Evolutionary conservation across 2,888 invertebrate species (phyloP).

Genomic region (Zele albiditarsus): DNA sequence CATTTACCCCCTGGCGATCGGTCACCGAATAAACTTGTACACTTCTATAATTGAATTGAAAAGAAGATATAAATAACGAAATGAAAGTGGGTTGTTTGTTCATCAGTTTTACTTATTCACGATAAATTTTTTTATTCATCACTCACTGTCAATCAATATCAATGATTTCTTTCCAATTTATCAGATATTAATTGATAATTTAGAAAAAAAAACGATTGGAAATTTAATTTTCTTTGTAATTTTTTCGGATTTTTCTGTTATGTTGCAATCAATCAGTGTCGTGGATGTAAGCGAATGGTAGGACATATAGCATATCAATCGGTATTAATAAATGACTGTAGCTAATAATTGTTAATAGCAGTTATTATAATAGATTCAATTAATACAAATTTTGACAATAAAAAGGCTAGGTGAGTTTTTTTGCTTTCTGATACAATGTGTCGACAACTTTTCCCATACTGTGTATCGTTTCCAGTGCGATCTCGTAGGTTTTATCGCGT

Average conservation of each 20-base stretch:
- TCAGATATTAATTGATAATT: conserved; percentile 10
- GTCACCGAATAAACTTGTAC: neutral
- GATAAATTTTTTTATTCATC: conserved; percentile 11
- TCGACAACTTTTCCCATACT: conserved; percentile 99
- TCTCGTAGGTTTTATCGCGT: conserved; percentile 97
- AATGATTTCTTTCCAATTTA: conserved; percentile 9
- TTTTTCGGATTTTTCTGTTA: neutral
- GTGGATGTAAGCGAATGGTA: conserved; percentile 42
- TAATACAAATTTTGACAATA: conserved; percentile 49
- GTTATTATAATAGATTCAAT: conserved; percentile 63
- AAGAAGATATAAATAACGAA: conserved; percentile 6
- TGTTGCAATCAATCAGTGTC: neutral
- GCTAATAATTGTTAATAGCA: conserved; percentile 61
- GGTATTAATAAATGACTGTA: conserved; percentile 59
- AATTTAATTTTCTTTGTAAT: no score
- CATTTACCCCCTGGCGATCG: conserved; percentile 5
- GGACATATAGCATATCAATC: conserved; percentile 54
- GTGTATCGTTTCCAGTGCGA: conserved; percentile 97
- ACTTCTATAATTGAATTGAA: neutral
- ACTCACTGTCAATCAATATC: conserved; percentile 2
- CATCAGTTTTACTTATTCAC: neutral
- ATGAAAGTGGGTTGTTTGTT: neutral
- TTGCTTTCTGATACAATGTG: conserved; percentile 98
- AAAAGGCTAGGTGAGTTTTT: conserved; percentile 90
- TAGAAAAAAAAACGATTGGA: neutral